Percentiles rank a stretch among this genome's conserved stretches.
Conservation (phyloP, 2,113 vertebrate genomes). For the Heterotilapia buettikoferi region DNA sequence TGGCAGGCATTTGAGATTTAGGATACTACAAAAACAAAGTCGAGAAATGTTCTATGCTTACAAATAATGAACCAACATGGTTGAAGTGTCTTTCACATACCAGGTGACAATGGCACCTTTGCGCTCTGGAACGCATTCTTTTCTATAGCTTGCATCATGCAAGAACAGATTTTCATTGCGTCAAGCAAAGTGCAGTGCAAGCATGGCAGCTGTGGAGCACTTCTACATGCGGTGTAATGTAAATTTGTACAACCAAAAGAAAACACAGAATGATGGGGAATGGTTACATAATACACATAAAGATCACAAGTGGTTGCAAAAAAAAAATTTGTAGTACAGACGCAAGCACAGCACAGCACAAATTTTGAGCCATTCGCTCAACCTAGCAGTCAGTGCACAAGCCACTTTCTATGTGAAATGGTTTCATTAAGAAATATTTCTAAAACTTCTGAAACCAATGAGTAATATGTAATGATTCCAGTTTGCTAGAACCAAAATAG, state of each 20-base stretch:
- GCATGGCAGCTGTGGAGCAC: background rate
- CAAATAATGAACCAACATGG: conserved; percentile 13
- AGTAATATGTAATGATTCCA: background rate
- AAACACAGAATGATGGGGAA: background rate
- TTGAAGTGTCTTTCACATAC: background rate
- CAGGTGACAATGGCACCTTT: background rate
- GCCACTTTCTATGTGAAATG: background rate
- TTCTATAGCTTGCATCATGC: background rate
- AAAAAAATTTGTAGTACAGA: background rate
- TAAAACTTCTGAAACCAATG: conserved; percentile 9
- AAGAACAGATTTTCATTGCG: background rate
- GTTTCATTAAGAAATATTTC: background rate
- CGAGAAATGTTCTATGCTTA: background rate
- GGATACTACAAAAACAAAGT: background rate
- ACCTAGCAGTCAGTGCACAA: background rate
- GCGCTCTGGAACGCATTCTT: background rate
- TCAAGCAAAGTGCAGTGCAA: background rate
- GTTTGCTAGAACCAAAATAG: conserved; percentile 20
- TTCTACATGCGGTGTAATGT: background rate
- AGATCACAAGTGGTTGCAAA: background rate
- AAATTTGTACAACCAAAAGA: background rate
- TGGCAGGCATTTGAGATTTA: background rate
- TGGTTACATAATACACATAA: background rate
- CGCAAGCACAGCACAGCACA: background rate
- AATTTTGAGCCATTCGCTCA: background rate